Conservation (phyloP, 2,113 vertebrate species). For the Cyprinus carpio region DNA sequence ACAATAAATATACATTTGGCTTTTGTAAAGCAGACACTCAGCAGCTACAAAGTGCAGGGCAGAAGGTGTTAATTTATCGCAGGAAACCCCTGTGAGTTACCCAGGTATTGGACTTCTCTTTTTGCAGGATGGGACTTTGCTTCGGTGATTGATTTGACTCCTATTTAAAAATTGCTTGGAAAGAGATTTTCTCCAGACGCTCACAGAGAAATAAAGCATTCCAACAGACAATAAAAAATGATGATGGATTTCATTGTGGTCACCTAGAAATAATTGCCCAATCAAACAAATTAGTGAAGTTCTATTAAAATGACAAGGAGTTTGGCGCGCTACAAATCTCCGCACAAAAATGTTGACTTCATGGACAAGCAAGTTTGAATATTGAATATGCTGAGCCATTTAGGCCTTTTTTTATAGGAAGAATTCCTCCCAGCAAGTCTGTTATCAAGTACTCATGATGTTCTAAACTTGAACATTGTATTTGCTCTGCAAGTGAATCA, state of each 20-base stretch:
- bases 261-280: conserved; percentile 65
- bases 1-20: conserved; percentile 38
- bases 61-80: conserved; percentile 60
- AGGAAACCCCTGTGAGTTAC: conserved; percentile 28
- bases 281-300: conserved; percentile 64
- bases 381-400: not conserved
- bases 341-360: no score
- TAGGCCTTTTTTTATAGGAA: not conserved
- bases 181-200: not conserved
- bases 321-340: conserved; percentile 39
- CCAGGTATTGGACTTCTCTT: conserved; percentile 25
- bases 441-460: not conserved
- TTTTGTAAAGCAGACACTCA: conserved; percentile 22
- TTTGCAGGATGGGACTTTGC: conserved; percentile 3
- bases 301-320: conserved; percentile 63
- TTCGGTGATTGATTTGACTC: conserved; percentile 36
- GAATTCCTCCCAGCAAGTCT: no score
- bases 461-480: not conserved
- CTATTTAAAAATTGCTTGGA: not conserved
- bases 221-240: conserved; percentile 56
- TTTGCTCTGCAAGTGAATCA: not conserved
- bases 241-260: conserved; percentile 68
- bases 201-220: conserved; percentile 45
- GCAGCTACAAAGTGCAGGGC: conserved; percentile 52
- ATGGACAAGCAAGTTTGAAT: no score